These are phyloP conservation scores for Eurystomus glaucurus DNA, from an alignment of 2,797 vertebrate genomes.

Conservation along the genomic window DNA sequence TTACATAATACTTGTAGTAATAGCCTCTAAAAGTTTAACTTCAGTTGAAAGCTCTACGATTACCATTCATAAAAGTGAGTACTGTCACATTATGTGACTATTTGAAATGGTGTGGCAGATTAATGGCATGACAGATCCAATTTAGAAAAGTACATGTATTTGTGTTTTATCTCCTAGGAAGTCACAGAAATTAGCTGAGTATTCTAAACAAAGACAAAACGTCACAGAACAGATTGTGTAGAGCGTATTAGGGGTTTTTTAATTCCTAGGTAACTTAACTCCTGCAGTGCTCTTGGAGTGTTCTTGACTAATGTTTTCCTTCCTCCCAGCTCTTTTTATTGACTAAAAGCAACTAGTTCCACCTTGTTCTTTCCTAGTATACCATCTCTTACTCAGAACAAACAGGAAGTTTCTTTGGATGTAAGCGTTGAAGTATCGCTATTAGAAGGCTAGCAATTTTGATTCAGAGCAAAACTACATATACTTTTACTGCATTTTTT, in stretches of 20 bases:
- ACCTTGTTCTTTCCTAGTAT: neutral
- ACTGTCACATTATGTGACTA: neutral
- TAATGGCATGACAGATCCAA: neutral
- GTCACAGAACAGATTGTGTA: neutral
- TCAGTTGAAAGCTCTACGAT: neutral
- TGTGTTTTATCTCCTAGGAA: neutral
- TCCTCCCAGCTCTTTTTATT: neutral
- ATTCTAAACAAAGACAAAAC: neutral
- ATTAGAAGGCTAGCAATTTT: neutral
- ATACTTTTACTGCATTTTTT: neutral
- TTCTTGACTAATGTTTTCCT: neutral
- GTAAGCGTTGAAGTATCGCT: neutral
- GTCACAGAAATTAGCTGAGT: neutral
- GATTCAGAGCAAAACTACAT: neutral
- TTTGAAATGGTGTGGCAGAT: neutral
- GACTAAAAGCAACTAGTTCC: neutral
- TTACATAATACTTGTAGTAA: neutral
- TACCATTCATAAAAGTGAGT: neutral
- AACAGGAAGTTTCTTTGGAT: neutral
- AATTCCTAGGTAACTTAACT: neutral
- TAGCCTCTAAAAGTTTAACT: neutral
- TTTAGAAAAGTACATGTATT: neutral
- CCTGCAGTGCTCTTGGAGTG: neutral
- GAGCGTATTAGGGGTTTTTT: neutral
- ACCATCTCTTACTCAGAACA: neutral